Percentiles rank a stretch among this genome's conserved stretches.
Conservation (phyloP, 2,797 vertebrate species). For the Macroramphosus scolopax region DNA sequence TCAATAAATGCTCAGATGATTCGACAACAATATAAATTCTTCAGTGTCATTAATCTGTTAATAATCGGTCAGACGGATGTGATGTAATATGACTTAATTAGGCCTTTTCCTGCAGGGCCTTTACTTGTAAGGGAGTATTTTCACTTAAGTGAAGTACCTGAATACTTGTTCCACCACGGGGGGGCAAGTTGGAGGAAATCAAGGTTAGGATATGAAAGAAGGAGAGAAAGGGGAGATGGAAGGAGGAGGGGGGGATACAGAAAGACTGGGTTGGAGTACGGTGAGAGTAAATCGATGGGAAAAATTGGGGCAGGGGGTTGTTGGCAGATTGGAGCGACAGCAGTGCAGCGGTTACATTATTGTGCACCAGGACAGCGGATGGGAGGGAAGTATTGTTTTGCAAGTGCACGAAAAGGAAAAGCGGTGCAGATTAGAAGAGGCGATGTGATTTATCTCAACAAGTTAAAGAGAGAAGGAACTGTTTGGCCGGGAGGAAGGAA, state of each 20-base stretch:
- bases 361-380: constrained; percentile 30
- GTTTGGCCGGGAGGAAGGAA: constrained; percentile 17
- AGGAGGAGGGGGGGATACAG: constrained; percentile 9
- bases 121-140: not conserved
- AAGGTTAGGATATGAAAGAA: constrained; percentile 9
- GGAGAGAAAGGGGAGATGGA: not conserved
- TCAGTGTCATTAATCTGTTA: too few relatives aligned
- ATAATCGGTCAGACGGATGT: too few relatives aligned
- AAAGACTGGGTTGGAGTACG: constrained; percentile 13
- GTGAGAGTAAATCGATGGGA: constrained; percentile 30
- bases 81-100: too few relatives aligned
- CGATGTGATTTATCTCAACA: constrained; percentile 21
- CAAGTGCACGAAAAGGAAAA: constrained; percentile 19
- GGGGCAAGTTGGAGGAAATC: constrained; percentile 23
- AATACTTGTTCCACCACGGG: too few relatives aligned
- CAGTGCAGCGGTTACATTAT: constrained; percentile 46
- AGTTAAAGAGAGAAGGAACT: constrained; percentile 10
- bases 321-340: constrained; percentile 25
- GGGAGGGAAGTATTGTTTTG: constrained; percentile 28
- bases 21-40: too few relatives aligned
- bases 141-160: too few relatives aligned
- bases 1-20: too few relatives aligned
- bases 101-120: too few relatives aligned
- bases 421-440: not conserved
- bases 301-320: constrained; percentile 39